A percentile compares a stretch with the other conserved stretches of the same genome.
Conservation (phyloP, 2,113 vertebrate genomes). For the Lophura nycthemera region DNA sequence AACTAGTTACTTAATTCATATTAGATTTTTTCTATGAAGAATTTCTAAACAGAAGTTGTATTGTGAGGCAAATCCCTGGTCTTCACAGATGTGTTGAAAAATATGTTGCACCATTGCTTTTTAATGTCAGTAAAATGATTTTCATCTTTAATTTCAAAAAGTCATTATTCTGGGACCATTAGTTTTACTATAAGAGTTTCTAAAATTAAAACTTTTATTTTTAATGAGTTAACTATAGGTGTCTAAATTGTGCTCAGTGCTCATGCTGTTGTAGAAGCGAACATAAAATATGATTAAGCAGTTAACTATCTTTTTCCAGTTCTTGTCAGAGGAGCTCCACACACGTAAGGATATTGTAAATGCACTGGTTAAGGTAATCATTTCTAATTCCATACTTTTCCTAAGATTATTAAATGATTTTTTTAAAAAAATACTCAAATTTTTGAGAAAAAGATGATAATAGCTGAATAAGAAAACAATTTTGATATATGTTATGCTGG, state of each 20-base stretch:
- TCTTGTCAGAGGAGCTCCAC: neutral
- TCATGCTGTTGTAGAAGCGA: neutral
- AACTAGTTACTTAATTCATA: neutral
- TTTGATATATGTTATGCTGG: neutral
- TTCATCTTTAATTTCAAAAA: neutral
- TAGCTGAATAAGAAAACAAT: neutral
- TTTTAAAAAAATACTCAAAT: fast-evolving
- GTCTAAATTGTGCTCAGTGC: neutral
- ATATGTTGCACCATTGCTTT: neutral
- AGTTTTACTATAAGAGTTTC: neutral
- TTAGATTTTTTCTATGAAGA: neutral
- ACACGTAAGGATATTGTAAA: neutral
- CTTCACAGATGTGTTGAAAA: neutral
- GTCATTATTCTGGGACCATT: neutral
- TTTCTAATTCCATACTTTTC: neutral
- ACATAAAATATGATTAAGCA: neutral
- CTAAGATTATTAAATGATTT: neutral
- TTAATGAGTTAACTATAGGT: neutral
- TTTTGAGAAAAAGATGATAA: neutral
- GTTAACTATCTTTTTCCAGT: neutral
- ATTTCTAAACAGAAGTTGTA: neutral
- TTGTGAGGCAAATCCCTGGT: neutral
- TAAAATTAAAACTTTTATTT: neutral
- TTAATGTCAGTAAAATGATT: neutral
- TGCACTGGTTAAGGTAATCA: neutral